Percentiles rank a stretch among this genome's conserved stretches.
phyloP scores from a whole-genome alignment of 2,888 invertebrate genomes.

The Phalera bucephala region DNA sequence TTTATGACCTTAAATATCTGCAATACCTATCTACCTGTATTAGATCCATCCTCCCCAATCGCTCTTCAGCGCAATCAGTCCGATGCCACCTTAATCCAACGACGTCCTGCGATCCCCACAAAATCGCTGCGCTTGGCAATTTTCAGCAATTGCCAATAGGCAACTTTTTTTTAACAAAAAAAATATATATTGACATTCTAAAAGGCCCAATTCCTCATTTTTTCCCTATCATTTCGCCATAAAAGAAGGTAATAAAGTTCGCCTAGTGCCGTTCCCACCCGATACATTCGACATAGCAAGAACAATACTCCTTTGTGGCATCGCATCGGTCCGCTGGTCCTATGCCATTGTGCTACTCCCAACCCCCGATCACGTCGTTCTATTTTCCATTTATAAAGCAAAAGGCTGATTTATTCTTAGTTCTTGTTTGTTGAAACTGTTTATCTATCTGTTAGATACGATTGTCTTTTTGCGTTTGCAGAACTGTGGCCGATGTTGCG shows the following conservation, averaged over 20 bases:
- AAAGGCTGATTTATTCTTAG: slow-evolving; percentile 55
- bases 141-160: too few species aligned
- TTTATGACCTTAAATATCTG: too few species aligned
- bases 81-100: too few species aligned
- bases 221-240: slow-evolving; percentile 37
- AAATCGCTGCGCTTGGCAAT: too few species aligned
- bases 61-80: too few species aligned
- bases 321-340: slow-evolving; percentile 63
- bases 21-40: too few species aligned
- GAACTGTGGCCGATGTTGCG: not conserved
- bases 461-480: not conserved
- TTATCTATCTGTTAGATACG: slow-evolving; percentile 13
- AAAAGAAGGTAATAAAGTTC: slow-evolving; percentile 58
- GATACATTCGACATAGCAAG: slow-evolving; percentile 75
- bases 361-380: slow-evolving; percentile 64
- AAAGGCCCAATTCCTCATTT: slow-evolving; percentile 1
- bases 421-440: slow-evolving; percentile 21
- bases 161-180: too few species aligned
- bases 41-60: too few species aligned
- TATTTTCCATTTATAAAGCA: slow-evolving; percentile 64
- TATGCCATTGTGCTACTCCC: slow-evolving; percentile 51
- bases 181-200: not conserved
- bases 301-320: slow-evolving; percentile 74
- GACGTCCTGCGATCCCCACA: too few species aligned
- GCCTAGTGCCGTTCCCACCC: slow-evolving; percentile 56